Percentiles rank a stretch among this genome's conserved stretches.
Evolutionary conservation across 2,797 vertebrate species (phyloP).

Genomic region (Spondyliosoma cantharus): DNA sequence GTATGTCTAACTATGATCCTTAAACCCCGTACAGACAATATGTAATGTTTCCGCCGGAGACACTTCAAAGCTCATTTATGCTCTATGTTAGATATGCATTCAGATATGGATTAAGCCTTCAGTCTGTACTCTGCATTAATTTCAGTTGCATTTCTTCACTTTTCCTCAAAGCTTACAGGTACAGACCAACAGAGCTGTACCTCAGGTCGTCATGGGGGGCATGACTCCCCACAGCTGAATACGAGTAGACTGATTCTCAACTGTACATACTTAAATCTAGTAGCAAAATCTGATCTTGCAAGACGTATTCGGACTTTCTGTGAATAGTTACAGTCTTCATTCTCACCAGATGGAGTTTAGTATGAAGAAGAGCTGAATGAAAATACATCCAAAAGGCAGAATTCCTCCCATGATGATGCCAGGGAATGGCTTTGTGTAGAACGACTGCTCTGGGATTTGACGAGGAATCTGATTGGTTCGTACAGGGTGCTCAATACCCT

Average conservation of each 20-base stretch:
- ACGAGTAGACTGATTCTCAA: neutral
- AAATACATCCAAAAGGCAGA: constrained; percentile 94
- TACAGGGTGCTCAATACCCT: constrained; percentile 96
- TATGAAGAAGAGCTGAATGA: constrained; percentile 97
- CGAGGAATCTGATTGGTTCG: constrained; percentile 96
- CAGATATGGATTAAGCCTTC: too few species aligned
- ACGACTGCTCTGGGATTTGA: constrained; percentile 94
- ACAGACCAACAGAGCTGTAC: too few species aligned
- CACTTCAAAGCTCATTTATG: too few species aligned
- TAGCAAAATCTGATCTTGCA: neutral
- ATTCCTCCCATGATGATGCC: constrained; percentile 96
- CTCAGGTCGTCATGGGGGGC: too few species aligned
- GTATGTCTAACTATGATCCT: too few species aligned
- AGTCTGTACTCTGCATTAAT: too few species aligned
- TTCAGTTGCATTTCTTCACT: too few species aligned
- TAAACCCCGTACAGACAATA: too few species aligned
- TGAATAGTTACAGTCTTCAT: neutral
- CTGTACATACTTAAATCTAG: neutral
- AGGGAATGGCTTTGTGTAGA: constrained; percentile 93
- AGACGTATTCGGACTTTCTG: neutral
- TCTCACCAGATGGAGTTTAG: constrained; percentile 96
- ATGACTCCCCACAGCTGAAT: too few species aligned
- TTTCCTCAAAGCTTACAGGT: too few species aligned
- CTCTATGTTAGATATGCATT: too few species aligned
- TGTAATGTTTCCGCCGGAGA: too few species aligned